Conservation (phyloP, 2,888 invertebrate species). For the Byasa hedistus region DNA sequence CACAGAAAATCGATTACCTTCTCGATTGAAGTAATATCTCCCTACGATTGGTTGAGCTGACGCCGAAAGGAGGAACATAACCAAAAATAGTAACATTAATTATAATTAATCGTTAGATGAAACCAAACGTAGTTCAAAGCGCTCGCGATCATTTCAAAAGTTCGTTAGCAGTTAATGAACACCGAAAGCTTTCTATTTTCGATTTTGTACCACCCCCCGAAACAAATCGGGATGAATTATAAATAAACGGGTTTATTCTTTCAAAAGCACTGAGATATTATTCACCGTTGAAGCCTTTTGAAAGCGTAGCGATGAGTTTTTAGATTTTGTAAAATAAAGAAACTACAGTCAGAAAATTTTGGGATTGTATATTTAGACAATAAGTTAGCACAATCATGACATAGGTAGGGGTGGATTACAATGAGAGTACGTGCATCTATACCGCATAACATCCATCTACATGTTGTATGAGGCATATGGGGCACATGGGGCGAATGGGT, state of each 20-base stretch:
- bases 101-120: constrained; percentile 26
- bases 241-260: constrained; percentile 10
- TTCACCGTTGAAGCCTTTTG: constrained; percentile 15
- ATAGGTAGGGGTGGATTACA: constrained; percentile 17
- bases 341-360: constrained; percentile 9
- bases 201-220: constrained; percentile 27
- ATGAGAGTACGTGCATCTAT: constrained; percentile 27
- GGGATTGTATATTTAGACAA: constrained; percentile 5
- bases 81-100: constrained; percentile 21
- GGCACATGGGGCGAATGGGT: constrained; percentile 13
- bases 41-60: background rate
- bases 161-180: constrained; percentile 30
- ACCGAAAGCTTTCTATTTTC: constrained; percentile 28
- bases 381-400: constrained; percentile 27
- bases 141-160: constrained; percentile 19
- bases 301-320: constrained; percentile 12
- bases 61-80: constrained; percentile 26
- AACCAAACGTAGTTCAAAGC: constrained; percentile 25
- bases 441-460: constrained; percentile 26
- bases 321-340: background rate
- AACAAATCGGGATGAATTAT: constrained; percentile 18
- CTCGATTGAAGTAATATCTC: no score
- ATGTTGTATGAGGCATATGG: constrained; percentile 23
- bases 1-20: no score
- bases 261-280: background rate